phyloP scores from a whole-genome alignment of 2,888 invertebrate genomes.

The Andrena dorsata region DNA sequence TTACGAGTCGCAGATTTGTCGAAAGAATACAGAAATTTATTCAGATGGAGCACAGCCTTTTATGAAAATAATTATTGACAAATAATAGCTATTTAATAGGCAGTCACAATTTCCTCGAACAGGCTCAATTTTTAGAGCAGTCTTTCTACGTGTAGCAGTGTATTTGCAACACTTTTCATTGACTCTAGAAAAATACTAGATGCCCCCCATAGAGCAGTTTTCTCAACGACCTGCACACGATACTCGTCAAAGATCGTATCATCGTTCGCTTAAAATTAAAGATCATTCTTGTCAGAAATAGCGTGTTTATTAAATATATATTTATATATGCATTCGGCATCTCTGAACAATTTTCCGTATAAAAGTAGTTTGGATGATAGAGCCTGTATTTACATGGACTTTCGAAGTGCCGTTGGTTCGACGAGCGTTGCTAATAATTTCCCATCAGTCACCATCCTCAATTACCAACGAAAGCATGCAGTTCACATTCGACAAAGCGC shows the following conservation, averaged over 20 bases:
- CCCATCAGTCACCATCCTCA: constrained; percentile 20
- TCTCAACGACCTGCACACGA: constrained; percentile 13
- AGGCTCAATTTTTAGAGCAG: neutral
- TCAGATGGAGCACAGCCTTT: neutral
- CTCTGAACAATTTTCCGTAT: constrained; percentile 46
- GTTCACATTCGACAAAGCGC: neutral
- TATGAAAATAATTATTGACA: too few relatives aligned
- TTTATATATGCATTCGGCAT: constrained; percentile 20
- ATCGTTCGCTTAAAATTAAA: constrained; percentile 43
- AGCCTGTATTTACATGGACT: constrained; percentile 46
- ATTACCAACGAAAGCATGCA: neutral
- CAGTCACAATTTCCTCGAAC: neutral
- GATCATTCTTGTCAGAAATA: constrained; percentile 34
- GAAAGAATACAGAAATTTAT: neutral
- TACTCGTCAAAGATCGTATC: neutral
- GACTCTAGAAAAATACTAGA: neutral
- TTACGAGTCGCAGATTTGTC: neutral
- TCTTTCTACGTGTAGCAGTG: neutral
- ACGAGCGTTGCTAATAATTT: constrained; percentile 56
- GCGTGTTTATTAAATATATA: constrained; percentile 47
- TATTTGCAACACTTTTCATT: neutral
- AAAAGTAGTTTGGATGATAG: constrained; percentile 41
- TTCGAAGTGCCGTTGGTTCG: constrained; percentile 30
- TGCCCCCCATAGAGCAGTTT: neutral
- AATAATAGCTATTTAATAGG: neutral